These are phyloP conservation scores for Intellagama lesueurii DNA, from an alignment of 2,797 vertebrate species.

Conservation along the genomic window DNA sequence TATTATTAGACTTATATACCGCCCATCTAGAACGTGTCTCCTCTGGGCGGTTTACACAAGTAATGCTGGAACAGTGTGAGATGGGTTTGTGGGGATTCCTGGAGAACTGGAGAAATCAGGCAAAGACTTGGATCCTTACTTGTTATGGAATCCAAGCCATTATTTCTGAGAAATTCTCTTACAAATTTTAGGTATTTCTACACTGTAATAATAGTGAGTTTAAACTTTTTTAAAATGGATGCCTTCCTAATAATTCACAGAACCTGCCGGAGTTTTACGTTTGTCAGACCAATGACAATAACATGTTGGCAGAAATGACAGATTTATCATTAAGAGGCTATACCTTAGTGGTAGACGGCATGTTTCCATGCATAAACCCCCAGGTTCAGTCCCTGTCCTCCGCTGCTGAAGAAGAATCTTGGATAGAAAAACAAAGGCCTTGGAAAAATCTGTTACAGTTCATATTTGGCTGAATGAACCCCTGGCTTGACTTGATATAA, in stretches of 20 bases:
- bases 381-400: background rate
- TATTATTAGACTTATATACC: no score
- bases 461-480: background rate
- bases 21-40: no score
- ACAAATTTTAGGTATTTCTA: background rate
- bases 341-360: background rate
- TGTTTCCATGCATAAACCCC: background rate
- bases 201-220: background rate
- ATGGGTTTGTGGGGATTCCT: background rate
- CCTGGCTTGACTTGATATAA: background rate
- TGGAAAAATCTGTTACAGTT: no score
- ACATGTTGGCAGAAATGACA: slow-evolving; percentile 53
- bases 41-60: no score
- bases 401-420: background rate
- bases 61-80: background rate
- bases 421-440: background rate
- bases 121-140: background rate
- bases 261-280: slow-evolving; percentile 23
- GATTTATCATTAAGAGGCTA: slow-evolving; percentile 37
- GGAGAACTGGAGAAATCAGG: background rate
- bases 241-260: background rate
- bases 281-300: slow-evolving; percentile 64
- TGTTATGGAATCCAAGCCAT: background rate
- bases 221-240: background rate
- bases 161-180: background rate